Evolutionary conservation across 2,888 invertebrate genomes (phyloP).

Genomic region (Choreutis nemorana): DNA sequence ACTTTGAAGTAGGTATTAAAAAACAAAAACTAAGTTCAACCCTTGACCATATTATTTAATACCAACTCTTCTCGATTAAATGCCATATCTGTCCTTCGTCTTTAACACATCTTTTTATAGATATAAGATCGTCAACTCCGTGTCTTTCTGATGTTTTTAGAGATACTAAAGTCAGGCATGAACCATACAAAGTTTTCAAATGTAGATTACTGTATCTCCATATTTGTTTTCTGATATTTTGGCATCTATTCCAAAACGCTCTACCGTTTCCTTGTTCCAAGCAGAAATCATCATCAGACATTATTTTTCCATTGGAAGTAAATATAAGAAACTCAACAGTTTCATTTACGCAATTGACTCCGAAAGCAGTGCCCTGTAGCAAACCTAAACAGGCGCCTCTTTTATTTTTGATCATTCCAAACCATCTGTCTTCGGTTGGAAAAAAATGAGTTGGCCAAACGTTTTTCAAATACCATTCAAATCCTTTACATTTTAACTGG

Average conservation of each 20-base stretch:
- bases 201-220: conserved; percentile 69
- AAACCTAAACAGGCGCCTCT: conserved; percentile 44
- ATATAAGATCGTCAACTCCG: conserved; percentile 46
- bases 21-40: too few relatives aligned
- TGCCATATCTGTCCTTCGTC: conserved; percentile 72
- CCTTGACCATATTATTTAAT: too few relatives aligned
- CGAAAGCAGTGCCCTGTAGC: conserved; percentile 65
- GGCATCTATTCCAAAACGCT: conserved; percentile 78
- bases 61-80: too few relatives aligned
- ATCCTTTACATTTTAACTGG: conserved; percentile 82
- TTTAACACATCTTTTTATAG: conserved; percentile 66
- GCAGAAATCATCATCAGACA: conserved; percentile 90
- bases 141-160: too few relatives aligned
- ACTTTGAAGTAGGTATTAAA: too few relatives aligned
- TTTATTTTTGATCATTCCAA: conserved; percentile 80
- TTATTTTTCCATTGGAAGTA: conserved; percentile 73
- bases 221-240: conserved; percentile 69
- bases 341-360: conserved; percentile 70
- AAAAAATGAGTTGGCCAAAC: conserved; percentile 98
- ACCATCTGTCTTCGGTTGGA: conserved; percentile 85
- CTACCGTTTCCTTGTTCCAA: conserved; percentile 73
- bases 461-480: conserved; percentile 92
- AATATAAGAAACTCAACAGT: conserved; percentile 77
- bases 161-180: conserved; percentile 39
- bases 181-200: conserved; percentile 32